Evolutionary conservation across 2,888 invertebrate genomes (phyloP), one percentile per base, ranked within the genome.

Genomic region (Mesoligia furuncula): DNA sequence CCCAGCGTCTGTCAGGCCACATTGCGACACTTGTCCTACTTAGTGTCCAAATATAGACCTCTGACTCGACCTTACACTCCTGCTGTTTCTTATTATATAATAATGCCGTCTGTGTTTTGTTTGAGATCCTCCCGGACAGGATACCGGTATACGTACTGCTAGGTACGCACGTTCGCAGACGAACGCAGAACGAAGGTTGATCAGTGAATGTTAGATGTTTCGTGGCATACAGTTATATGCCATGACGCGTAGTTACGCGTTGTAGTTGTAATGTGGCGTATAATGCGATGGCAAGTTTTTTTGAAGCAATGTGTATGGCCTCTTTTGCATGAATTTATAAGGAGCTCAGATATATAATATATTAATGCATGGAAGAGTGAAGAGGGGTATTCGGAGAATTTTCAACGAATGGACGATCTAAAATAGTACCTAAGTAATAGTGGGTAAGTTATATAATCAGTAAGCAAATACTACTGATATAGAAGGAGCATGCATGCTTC

Each of bases 21-120:
- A 86, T 80, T 79, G 80, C 80, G 77, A 83, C 86, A 85, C 67
- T 73, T 62, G 81, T 70, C 77, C 86, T 79, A 81, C 82, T 80
- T 76, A 75, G 61, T 51, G 68, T 73, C 77, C 79, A 76, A 86
- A 86, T 85, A 87, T 87, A 87, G 85, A 84, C 59, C 54, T 79
- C 72, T 80, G 85, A 76, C 86, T 86, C 82, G 72, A 80, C 72
- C 80, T 79, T 76, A 72, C 75, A 75, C 68, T 87, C 75, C 74
- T 73, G 61, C 70, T 68, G 57, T 20, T 70, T 66, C 70, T 73
- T 78, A 79, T 85, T 87, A 79, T 72, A 70, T 78, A 85, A 85
- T 87, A 80, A 86, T 76, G 68, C 59, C 39, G 78, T 72, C 83
- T 77, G 70, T 73, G 61, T 68, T 79, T 70, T 48, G 36, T 84